Percentiles rank a stretch among this genome's conserved stretches.
Conservation (phyloP, 2,113 vertebrate genomes). For the Macquaria australasica region DNA sequence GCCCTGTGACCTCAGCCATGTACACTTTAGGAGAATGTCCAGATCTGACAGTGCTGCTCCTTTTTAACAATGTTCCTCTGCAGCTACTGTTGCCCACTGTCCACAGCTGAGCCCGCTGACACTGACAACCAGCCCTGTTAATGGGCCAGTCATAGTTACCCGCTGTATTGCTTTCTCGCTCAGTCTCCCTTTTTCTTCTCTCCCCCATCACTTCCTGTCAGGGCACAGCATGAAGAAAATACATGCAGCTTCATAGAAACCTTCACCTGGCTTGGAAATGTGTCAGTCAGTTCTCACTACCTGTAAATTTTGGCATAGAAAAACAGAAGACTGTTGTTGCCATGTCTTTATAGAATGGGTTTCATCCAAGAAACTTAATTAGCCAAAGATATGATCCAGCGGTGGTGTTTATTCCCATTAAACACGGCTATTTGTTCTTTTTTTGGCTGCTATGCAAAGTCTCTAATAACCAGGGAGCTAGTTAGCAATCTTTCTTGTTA, state of each 20-base stretch:
- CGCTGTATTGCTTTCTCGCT: constrained; percentile 32
- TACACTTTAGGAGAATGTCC: constrained; percentile 74
- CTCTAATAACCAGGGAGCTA: constrained; percentile 39
- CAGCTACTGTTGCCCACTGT: constrained; percentile 47
- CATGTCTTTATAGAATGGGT: constrained; percentile 29
- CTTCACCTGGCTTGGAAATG: constrained; percentile 51
- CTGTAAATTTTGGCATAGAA: constrained; percentile 22
- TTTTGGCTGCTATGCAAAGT: constrained; percentile 41
- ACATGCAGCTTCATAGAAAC: constrained; percentile 22
- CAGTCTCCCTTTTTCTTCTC: constrained; percentile 12
- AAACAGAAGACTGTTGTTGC: constrained; percentile 36
- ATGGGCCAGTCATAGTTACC: constrained; percentile 72
- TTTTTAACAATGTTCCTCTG: constrained; percentile 72
- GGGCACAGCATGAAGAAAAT: constrained; percentile 28
- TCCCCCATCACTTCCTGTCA: constrained; percentile 50
- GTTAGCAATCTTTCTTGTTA: constrained; percentile 23
- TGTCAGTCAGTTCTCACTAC: constrained; percentile 8
- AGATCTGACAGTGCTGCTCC: constrained; percentile 74
- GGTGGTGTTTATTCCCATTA: constrained; percentile 51
- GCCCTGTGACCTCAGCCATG: constrained; percentile 70
- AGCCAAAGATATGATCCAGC: constrained; percentile 55
- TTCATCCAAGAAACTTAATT: constrained; percentile 52
- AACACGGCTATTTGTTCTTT: constrained; percentile 40
- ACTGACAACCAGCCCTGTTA: constrained; percentile 69
- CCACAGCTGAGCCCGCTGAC: constrained; percentile 66